Evolutionary conservation across 2,113 vertebrate species (phyloP), one percentile per base, ranked within the genome.

Genomic region (Cercopithecus mona): DNA sequence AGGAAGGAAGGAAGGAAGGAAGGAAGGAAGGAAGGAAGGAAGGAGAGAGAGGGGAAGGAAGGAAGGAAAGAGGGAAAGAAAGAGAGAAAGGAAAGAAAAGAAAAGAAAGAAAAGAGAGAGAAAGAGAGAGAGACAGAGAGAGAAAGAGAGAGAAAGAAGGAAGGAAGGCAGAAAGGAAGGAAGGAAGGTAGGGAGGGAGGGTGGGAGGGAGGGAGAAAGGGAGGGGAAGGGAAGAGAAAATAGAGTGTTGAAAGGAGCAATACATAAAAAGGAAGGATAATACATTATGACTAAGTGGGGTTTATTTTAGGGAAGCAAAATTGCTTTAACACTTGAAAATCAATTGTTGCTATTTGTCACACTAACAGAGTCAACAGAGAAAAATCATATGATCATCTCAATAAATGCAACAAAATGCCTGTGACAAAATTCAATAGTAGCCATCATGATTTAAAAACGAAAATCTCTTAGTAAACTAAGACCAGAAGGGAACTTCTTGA

Each of bases 391-490:
- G 30, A 43, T 30, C 27, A 32, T 84, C 76, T 32, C 32, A 40
- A 79, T 83, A 83, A 78, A 88, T 92, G 83, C 20, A 83, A 70
- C 72, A 80, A 76, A 55, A 45, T 16, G 5, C 48, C 35, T 68
- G 9, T 91, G 66, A 91, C 64, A 93, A 93, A 88, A 83, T 72
- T 68, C 82, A 91, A 6, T 64, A 30, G 30, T 30, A 90, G 30
- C 32, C 45, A 72, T 75, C 30, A 52, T 79, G n/a, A 91, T 70
- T 91, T 91, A 73, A 88, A 92, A 92, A 93, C 18, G 64, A 88
- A 89, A 76, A 64, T 17, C 1, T n/a, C 48, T 90, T 70, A 59
- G 38, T 79, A 82, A 75, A 90, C 25, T 93, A 52, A 30, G 13
- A 61, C 40, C 40, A 80, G 4, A 66, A 82, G 25, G 30, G 23